Base-by-base conservation (phyloP, 2,888 invertebrate species). In the Hyposoter dolosus region DNA sequence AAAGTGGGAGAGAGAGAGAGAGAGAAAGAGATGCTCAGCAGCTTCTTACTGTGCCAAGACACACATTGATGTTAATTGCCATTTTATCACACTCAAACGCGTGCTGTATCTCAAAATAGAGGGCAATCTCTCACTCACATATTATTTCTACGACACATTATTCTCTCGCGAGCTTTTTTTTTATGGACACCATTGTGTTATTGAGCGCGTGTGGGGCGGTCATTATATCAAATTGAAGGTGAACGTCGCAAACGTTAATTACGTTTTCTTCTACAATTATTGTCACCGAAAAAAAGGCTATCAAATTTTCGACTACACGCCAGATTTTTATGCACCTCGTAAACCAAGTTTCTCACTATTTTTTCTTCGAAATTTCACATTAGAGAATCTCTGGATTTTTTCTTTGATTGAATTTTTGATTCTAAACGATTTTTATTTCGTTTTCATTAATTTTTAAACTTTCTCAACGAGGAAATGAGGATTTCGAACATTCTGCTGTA, bases 51-150 rank as follows among this genome's bases (percentile, higher is more conserved):
- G 53, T 80, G 80, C 74, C 80, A 83, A 71, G 65, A 78, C 76
- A 68, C 81, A 74, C 79, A 91, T 91, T 91, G 89, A 93, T 92
- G 92, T 93, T 93, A 93, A 93, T 93, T 93, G 92, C 91, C 91
- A 90, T 91, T 93, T 93, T 93, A 93, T 93, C 93, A 92, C 91
- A 89, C 90, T 91, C 90, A 91, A 91, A 91, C 91, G 76, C 74
- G 89, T 81, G 89, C 89, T 90, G 90, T 90, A 89, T 88, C 89
- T 90, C 89, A 88, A 86, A 86, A 84, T 88, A 75, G 88, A 86
- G 89, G 68, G 83, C 81, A 81, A 86, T 86, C 82, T 87, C 81
- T 83, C 83, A 86, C 69, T 82, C 82, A 32, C 60, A 75, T n/a
- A n/a, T 77, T 77, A 68, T 19, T 50, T 60, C 78, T 71, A 66